These are phyloP conservation scores for Marasmarcha lunaedactyla DNA, from an alignment of 2,888 invertebrate genomes.

Conservation along the genomic window DNA sequence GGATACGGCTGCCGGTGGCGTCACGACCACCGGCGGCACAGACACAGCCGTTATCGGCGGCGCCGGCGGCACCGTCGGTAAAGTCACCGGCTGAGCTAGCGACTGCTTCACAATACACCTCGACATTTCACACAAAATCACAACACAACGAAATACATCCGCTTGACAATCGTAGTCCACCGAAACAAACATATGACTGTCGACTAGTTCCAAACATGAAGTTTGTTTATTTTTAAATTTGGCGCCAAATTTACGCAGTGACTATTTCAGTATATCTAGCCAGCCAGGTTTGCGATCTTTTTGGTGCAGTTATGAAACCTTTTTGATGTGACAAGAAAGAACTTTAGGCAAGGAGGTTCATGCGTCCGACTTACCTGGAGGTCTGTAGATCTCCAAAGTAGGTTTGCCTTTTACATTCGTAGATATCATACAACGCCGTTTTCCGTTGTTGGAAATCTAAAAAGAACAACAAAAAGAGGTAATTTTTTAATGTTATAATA, in stretches of 20 bases:
- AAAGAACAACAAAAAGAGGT: slow-evolving; percentile 18
- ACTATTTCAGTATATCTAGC: slow-evolving; percentile 25
- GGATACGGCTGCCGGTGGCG: slow-evolving; percentile 17
- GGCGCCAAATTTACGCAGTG: slow-evolving; percentile 52
- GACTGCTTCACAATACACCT: slow-evolving; percentile 63
- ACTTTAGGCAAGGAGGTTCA: neutral
- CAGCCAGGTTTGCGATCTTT: slow-evolving; percentile 25
- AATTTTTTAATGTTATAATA: slow-evolving; percentile 7
- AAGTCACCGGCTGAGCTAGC: slow-evolving; percentile 37
- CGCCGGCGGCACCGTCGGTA: slow-evolving; percentile 18
- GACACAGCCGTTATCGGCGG: slow-evolving; percentile 17
- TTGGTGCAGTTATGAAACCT: slow-evolving; percentile 1
- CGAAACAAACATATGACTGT: slow-evolving; percentile 62
- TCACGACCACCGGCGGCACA: slow-evolving; percentile 19
- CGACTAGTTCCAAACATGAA: slow-evolving; percentile 60
- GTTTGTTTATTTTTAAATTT: slow-evolving; percentile 68
- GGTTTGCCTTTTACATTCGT: slow-evolving; percentile 80
- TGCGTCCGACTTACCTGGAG: slow-evolving; percentile 77
- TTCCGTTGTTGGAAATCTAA: slow-evolving; percentile 74
- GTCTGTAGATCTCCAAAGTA: slow-evolving; percentile 89
- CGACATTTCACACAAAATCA: slow-evolving; percentile 37
- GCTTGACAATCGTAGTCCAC: slow-evolving; percentile 36
- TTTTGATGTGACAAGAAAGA: neutral
- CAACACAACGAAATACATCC: slow-evolving; percentile 26
- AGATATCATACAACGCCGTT: slow-evolving; percentile 80